These are phyloP conservation scores for Peromyscus attwateri DNA, from an alignment of 2,797 vertebrate species.

Conservation along the genomic window DNA sequence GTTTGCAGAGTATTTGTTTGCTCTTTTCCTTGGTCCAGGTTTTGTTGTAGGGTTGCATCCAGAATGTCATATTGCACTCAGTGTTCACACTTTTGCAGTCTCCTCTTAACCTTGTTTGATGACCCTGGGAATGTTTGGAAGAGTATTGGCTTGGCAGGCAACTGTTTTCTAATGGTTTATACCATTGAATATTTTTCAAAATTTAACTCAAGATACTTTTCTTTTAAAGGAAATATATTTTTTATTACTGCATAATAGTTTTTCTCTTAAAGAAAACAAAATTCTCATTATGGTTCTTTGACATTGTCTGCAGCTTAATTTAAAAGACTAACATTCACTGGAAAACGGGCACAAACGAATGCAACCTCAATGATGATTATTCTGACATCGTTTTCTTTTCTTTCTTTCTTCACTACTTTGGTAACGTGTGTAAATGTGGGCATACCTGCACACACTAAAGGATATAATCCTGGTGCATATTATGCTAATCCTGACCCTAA, in stretches of 20 bases:
- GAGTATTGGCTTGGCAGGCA: not conserved
- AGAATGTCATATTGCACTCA: too few relatives aligned
- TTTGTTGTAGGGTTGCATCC: not conserved
- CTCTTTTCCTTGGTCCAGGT: not conserved
- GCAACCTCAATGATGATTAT: not conserved
- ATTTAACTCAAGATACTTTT: conserved; percentile 15
- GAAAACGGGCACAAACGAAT: not conserved
- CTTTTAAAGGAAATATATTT: not conserved
- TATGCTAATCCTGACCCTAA: not conserved
- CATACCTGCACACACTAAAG: not conserved
- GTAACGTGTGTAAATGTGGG: not conserved
- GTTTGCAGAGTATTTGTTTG: not conserved
- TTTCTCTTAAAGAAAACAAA: conserved; percentile 8
- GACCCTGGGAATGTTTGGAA: not conserved
- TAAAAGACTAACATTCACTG: not conserved
- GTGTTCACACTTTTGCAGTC: not conserved
- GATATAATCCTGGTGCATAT: not conserved
- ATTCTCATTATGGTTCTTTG: conserved; percentile 23
- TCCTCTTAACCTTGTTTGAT: not conserved
- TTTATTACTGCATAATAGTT: not conserved
- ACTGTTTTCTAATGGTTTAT: not conserved
- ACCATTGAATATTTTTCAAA: not conserved
- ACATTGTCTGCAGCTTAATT: not conserved
- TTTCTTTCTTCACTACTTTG: not conserved
- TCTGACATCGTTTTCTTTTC: not conserved